Conservation (phyloP, 2,113 vertebrate genomes). For the Pterocles orientalis region DNA sequence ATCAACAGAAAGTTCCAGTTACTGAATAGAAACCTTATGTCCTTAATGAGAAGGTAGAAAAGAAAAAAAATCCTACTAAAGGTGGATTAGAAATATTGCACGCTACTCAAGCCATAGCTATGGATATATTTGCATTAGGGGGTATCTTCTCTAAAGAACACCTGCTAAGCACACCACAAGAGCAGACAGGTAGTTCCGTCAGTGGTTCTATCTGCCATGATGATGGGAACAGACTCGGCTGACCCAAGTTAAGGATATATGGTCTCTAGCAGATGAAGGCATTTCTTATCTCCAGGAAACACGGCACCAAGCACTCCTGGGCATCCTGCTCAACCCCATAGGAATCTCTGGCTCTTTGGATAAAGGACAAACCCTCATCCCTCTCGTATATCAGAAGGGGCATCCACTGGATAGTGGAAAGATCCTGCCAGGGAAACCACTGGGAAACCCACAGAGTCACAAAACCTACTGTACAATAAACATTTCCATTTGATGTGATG, state of each 20-base stretch:
- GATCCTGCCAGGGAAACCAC: not conserved
- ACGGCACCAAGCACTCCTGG: not conserved
- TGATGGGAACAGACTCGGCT: not conserved
- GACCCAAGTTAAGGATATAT: not conserved
- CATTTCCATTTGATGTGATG: not conserved
- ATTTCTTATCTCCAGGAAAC: not conserved
- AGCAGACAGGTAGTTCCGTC: rapidly evolving
- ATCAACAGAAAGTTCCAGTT: not conserved
- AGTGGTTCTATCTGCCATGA: not conserved
- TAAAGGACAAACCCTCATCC: not conserved
- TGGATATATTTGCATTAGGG: no score
- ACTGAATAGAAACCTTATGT: not conserved
- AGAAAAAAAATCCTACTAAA: not conserved
- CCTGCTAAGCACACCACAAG: not conserved
- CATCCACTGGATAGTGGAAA: not conserved
- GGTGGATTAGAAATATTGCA: not conserved
- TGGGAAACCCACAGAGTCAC: not conserved
- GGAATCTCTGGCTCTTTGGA: not conserved
- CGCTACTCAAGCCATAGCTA: not conserved
- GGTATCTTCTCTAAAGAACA: not conserved
- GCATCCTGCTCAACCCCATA: not conserved
- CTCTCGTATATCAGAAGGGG: not conserved
- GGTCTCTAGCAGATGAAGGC: not conserved
- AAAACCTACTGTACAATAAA: not conserved
- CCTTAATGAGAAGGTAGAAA: not conserved